phyloP scores from a whole-genome alignment of 1,140 invertebrate species.

The Homarus americanus region DNA sequence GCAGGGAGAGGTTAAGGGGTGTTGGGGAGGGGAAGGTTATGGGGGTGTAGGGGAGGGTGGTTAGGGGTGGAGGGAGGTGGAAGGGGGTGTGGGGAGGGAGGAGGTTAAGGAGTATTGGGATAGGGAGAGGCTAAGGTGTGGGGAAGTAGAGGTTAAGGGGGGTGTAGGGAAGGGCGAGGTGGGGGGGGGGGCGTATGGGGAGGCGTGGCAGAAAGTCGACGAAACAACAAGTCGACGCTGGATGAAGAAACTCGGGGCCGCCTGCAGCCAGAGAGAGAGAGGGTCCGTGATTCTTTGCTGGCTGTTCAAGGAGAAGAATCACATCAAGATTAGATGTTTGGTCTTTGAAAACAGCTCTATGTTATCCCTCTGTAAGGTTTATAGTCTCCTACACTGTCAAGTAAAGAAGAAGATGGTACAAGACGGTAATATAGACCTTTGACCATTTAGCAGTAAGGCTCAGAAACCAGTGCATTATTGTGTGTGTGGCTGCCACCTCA shows the following conservation, averaged over 20 bases:
- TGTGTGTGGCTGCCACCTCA: background rate
- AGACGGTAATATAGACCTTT: background rate
- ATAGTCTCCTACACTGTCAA: background rate
- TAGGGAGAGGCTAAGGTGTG: too few species aligned
- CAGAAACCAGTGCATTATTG: background rate
- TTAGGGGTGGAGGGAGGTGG: too few species aligned
- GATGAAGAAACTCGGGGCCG: background rate
- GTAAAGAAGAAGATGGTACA: background rate
- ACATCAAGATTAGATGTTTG: background rate
- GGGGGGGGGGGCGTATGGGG: too few species aligned
- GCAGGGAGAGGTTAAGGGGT: too few species aligned
- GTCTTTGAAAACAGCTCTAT: background rate
- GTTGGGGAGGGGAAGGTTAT: too few species aligned
- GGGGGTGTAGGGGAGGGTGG: too few species aligned
- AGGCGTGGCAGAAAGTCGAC: too few species aligned
- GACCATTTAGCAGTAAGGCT: background rate
- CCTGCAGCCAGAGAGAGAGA: background rate
- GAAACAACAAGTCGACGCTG: background rate
- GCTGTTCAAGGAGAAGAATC: background rate
- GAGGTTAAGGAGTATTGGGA: too few species aligned
- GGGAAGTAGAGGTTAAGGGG: too few species aligned
- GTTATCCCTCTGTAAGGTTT: background rate
- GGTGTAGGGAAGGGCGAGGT: too few species aligned
- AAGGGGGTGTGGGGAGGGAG: too few species aligned
- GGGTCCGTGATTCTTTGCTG: background rate